Base-by-base conservation (phyloP, 2,888 invertebrate species). In the Maniola hyperantus region DNA sequence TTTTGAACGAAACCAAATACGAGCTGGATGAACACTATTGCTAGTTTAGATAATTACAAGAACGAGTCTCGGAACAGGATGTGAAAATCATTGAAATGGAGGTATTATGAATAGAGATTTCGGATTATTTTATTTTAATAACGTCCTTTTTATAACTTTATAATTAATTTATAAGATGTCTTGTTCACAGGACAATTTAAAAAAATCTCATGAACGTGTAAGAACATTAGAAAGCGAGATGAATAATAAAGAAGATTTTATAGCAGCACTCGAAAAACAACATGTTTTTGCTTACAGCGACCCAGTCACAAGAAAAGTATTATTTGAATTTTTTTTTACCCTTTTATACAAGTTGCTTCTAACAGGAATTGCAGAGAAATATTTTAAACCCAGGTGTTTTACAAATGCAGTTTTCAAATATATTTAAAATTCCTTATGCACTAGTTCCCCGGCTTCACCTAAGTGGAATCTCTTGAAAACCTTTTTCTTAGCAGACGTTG, bases 241-340 rank as follows among this genome's bases (percentile, higher is more conserved):
- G 39, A 72, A 70, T 36, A 73, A 69, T 10, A 90, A 87, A 76
- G 81, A 85, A 26, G 80, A 85, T 68, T 78, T 79, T 64, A 83
- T 89, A 48, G 34, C 64, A 42, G 81, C 85, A 59, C 78, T 91
- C 46, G 83, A 87, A 77, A 81, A 78, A 44, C 85, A 83, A 71
- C 76, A 80, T 53, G 60, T 64, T 5, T 66, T 77, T 42, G n/a
- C n/a, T 71, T 88, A 48, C 81, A 85, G 75, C 73, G 83, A 65
- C n/a, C n/a, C 83, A 84, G 68, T 71, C 85, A 55, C 78, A 81
- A 70, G 85, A 88, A 69, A 85, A 83, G 87, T 87, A 20, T 11
- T 46, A 6, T 55, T 65, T 65, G 11, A 20, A 26, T 2, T 26
- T 26, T 26, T 26, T 26, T 26, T 26, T 26, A 26, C 26, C 26